Evolutionary conservation across 2,797 vertebrate genomes (phyloP).

Genomic region (Sebastes minor): DNA sequence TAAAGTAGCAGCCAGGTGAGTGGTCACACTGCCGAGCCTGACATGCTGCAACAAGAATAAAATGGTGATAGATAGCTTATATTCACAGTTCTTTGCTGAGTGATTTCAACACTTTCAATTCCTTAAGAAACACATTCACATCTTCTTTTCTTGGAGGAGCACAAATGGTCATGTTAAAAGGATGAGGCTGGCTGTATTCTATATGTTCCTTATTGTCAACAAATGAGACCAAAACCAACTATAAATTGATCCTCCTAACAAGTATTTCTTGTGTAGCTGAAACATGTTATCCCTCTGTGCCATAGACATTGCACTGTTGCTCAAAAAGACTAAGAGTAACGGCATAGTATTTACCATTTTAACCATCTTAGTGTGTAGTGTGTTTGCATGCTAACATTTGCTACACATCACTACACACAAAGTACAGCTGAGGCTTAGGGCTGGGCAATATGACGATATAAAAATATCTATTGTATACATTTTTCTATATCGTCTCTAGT

Average conservation of each 20-base stretch:
- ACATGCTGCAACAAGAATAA: constrained; percentile 10
- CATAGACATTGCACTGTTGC: neutral
- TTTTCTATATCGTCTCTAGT: too few species aligned
- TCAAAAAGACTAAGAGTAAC: neutral
- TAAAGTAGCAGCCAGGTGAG: constrained; percentile 10
- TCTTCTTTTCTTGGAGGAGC: neutral
- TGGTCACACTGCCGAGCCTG: constrained; percentile 10
- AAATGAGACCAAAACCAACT: neutral
- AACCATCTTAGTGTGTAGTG: neutral
- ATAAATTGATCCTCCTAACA: neutral
- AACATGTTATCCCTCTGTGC: neutral
- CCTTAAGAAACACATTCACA: neutral
- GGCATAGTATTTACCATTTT: neutral
- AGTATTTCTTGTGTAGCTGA: neutral
- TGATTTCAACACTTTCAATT: neutral
- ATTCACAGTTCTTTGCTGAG: neutral
- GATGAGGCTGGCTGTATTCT: neutral
- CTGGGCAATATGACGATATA: too few species aligned
- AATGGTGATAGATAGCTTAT: constrained; percentile 25
- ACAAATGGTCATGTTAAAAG: neutral
- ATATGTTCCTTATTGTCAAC: neutral
- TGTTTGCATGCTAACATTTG: neutral
- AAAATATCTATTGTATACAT: too few species aligned
- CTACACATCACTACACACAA: too few species aligned
- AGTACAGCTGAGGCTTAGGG: too few species aligned